Conservation (phyloP, 2,888 invertebrate species). For the Campaea margaritaria region DNA sequence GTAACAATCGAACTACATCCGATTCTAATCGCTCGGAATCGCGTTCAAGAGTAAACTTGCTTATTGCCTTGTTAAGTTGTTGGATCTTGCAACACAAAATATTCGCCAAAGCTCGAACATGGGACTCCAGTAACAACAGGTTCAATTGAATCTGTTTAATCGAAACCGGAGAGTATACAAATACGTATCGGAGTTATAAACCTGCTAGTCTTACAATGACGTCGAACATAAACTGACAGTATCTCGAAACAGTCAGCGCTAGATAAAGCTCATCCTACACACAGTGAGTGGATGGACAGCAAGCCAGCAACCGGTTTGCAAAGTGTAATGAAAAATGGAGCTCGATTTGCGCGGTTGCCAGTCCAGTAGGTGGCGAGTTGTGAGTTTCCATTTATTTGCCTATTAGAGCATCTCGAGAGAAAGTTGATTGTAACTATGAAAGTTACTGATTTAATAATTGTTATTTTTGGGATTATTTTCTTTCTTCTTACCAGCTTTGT, state of each 20-base stretch:
- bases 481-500: too few relatives aligned
- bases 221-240: conserved; percentile 36
- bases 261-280: conserved; percentile 58
- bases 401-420: conserved; percentile 18
- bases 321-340: conserved; percentile 57
- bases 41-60: too few relatives aligned
- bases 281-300: conserved; percentile 38
- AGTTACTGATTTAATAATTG: too few relatives aligned
- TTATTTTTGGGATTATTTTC: too few relatives aligned
- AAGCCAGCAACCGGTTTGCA: conserved; percentile 54
- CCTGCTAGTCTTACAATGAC: conserved; percentile 3
- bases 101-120: not conserved
- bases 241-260: conserved; percentile 46
- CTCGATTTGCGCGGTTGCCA: conserved; percentile 33
- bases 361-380: conserved; percentile 23
- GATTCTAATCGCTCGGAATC: too few relatives aligned
- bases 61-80: too few relatives aligned
- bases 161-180: too few relatives aligned
- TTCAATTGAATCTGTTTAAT: conserved; percentile 4
- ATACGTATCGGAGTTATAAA: too few relatives aligned
- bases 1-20: too few relatives aligned
- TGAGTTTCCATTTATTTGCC: conserved; percentile 32
- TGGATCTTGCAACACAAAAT: too few relatives aligned
- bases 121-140: not conserved
- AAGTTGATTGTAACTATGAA: conserved; percentile 16